Base-by-base conservation (phyloP, 53 echinoderm and acorn worm genomes). In the Holothuria scabra region DNA sequence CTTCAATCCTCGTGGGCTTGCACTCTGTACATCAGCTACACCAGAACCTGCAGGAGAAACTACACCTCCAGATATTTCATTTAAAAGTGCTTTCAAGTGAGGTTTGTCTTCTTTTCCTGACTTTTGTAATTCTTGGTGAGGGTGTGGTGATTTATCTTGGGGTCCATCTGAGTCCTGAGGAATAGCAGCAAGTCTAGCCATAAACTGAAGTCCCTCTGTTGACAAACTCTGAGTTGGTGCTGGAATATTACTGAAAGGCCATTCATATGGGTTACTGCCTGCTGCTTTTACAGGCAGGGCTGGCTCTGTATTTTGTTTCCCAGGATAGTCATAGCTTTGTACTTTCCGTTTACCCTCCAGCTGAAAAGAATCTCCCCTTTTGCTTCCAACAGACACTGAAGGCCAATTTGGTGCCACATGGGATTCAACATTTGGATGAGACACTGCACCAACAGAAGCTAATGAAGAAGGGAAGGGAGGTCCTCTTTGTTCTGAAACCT, bases 31-130 rank as follows among this genome's bases (percentile, higher is more conserved):
- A 13, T 74, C 79, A 32, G 80, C 60, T 65, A 84, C 59, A 29
- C 84, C 58, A 65, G 84, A 75, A 2, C 66, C 41, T 35, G 76
- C 66, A 7, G 84, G 70, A 4, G 75, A 81, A 28, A 66, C 65
- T 57, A 69, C 80, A 18, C 35, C 44, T 46, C 76, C 86, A 55
- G 87, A 84, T 49, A 95, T 91, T 88, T 95, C 95, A 90, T 88
- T 91, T 55, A 95, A 75, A 8, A 95, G 90, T 46, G 95, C 95
- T 66, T 95, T 95, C 21, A 95, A 84, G 62, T 91, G 89, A 37
- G 92, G 91, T 55, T 95, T 90, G 48, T 95, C 95, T 41, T 91
- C 95, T 75, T 88, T 87, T 12, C 56, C 52, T 61, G 60, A 33
- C 29, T 33, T 60, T 59, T 7, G 8, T 62, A 29, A 56, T 84